phyloP scores from a whole-genome alignment of 2,797 vertebrate genomes.

The Petrocephalus schoutedeni region DNA sequence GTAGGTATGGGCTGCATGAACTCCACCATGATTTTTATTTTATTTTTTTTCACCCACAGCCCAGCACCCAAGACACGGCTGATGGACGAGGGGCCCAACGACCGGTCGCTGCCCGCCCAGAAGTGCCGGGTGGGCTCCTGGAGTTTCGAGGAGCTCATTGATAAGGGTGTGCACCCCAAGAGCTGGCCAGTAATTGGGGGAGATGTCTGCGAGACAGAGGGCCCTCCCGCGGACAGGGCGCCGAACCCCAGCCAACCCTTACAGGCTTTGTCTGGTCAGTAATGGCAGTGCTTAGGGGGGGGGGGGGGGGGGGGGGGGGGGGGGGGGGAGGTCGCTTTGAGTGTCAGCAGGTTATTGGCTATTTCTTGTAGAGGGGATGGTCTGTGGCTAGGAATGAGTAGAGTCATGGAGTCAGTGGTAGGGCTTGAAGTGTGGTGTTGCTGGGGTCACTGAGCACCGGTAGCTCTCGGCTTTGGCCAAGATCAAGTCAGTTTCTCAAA shows the following conservation, averaged over 20 bases:
- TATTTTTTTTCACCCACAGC: slow-evolving; percentile 43
- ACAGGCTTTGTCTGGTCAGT: slow-evolving; percentile 75
- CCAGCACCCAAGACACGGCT: slow-evolving; percentile 53
- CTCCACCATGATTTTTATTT: background rate
- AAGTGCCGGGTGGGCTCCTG: slow-evolving; percentile 71
- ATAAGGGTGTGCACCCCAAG: slow-evolving; percentile 68
- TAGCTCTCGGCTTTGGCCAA: background rate
- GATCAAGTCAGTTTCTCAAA: background rate
- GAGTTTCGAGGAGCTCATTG: slow-evolving; percentile 73
- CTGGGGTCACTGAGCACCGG: background rate
- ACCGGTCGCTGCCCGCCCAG: slow-evolving; percentile 57
- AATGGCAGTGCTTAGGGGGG: no score
- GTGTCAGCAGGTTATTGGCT: background rate
- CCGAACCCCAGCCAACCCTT: slow-evolving; percentile 67
- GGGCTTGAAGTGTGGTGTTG: background rate
- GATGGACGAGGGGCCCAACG: slow-evolving; percentile 56
- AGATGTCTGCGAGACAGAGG: slow-evolving; percentile 43
- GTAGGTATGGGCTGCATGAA: background rate
- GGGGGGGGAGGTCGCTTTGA: background rate
- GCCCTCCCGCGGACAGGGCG: slow-evolving; percentile 68
- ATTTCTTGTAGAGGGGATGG: background rate
- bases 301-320: no score
- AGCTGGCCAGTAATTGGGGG: slow-evolving; percentile 51
- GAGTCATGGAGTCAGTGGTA: background rate
- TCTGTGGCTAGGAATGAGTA: background rate